These are phyloP conservation scores for Coremacera marginata DNA, from an alignment of 2,888 invertebrate species.

Conservation along the genomic window DNA sequence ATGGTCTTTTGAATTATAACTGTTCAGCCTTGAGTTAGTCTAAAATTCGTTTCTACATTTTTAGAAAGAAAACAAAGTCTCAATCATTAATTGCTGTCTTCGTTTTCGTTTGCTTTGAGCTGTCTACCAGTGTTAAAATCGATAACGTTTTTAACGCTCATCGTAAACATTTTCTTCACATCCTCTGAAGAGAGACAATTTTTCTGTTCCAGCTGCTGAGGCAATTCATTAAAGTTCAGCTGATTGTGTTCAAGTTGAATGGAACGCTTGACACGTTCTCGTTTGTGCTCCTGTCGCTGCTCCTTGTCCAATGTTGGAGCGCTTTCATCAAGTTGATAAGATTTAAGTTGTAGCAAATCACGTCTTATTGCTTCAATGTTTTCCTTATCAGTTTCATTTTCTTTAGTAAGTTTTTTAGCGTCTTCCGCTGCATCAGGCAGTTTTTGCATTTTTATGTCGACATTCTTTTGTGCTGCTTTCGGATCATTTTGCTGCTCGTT, in stretches of 20 bases:
- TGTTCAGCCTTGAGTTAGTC: no score
- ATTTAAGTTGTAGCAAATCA: constrained; percentile 60
- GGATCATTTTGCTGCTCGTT: background rate
- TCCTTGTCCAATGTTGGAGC: background rate
- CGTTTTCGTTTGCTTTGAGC: constrained; percentile 62
- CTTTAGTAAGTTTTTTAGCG: background rate
- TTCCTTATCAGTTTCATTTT: constrained; percentile 44
- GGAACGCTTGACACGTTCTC: constrained; percentile 54
- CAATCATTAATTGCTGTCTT: constrained; percentile 33
- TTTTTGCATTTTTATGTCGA: background rate
- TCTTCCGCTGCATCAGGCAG: constrained; percentile 8
- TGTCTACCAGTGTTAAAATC: constrained; percentile 61
- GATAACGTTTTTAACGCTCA: constrained; percentile 43
- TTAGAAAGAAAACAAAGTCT: background rate
- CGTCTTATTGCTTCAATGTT: constrained; percentile 63
- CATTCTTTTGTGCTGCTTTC: background rate
- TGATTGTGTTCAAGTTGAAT: constrained; percentile 17
- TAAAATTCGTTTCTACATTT: no score
- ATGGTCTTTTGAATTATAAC: no score
- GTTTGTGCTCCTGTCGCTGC: background rate
- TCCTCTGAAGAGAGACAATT: constrained; percentile 60
- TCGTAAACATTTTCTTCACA: constrained; percentile 46
- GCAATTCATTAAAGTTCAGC: constrained; percentile 40
- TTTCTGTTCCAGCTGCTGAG: constrained; percentile 41
- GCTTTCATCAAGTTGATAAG: constrained; percentile 38